phyloP scores from a whole-genome alignment of 2,797 vertebrate genomes.

The Falco columbarius region DNA sequence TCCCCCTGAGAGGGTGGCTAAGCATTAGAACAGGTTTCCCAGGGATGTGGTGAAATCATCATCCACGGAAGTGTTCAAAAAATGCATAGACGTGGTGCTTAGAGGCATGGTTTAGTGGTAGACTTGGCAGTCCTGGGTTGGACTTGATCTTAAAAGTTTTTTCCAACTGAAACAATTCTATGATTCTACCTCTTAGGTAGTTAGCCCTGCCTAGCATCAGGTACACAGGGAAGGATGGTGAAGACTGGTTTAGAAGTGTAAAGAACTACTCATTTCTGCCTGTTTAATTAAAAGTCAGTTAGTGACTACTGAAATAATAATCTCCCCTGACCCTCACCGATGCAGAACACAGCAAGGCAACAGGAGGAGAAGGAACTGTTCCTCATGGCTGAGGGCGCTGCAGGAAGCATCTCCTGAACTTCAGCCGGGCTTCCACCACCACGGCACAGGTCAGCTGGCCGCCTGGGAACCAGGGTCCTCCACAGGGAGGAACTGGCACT shows the following conservation, averaged over 20 bases:
- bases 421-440: not conserved
- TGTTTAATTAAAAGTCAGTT: not conserved
- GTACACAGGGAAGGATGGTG: not conserved
- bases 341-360: not conserved
- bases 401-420: not conserved
- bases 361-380: not conserved
- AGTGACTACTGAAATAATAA: not conserved
- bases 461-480: not conserved
- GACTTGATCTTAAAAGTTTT: no score
- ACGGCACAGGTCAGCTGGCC: not conserved
- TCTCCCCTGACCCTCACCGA: not conserved
- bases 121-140: no score
- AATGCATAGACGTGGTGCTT: no score
- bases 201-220: not conserved
- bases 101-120: no score
- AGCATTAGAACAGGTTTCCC: no score
- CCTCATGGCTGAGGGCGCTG: fast-evolving
- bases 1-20: no score
- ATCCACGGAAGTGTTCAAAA: no score
- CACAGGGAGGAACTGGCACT: not conserved
- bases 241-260: not conserved
- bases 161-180: no score
- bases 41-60: no score
- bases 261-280: not conserved
- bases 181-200: not conserved